These are phyloP conservation scores for Rhyzopertha dominica DNA, from an alignment of 1,140 invertebrate species.

Conservation along the genomic window DNA sequence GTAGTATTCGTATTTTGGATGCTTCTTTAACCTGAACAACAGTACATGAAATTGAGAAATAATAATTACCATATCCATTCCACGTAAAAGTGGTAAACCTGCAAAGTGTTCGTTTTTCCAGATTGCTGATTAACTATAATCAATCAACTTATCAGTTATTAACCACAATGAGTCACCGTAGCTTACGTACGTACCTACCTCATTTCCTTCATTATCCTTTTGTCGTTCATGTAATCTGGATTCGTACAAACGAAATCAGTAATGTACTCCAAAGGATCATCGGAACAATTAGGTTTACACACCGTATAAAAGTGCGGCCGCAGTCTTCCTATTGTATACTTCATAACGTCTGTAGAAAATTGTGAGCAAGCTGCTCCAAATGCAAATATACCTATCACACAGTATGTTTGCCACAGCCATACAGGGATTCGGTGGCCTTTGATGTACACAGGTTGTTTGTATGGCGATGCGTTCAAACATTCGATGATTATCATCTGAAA, in stretches of 20 bases:
- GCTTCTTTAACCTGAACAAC: no score
- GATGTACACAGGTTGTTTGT: slow-evolving; percentile 44
- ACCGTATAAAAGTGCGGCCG: slow-evolving; percentile 87
- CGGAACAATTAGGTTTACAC: slow-evolving; percentile 57
- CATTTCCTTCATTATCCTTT: slow-evolving; percentile 59
- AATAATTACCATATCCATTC: no score
- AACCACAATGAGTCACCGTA: background rate
- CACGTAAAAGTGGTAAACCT: no score
- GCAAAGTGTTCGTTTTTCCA: no score
- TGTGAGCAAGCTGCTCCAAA: slow-evolving; percentile 82
- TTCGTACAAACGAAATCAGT: slow-evolving; percentile 58
- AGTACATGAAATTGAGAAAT: no score
- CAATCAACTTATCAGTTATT: no score
- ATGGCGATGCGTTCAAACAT: slow-evolving; percentile 51
- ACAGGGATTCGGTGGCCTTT: slow-evolving; percentile 58
- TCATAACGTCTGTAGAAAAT: slow-evolving; percentile 82
- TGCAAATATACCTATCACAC: slow-evolving; percentile 70
- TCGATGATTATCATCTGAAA: slow-evolving; percentile 62
- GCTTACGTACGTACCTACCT: slow-evolving; percentile 43
- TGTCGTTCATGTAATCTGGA: slow-evolving; percentile 45
- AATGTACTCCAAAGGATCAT: slow-evolving; percentile 60
- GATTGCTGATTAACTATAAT: no score
- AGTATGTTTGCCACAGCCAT: slow-evolving; percentile 69
- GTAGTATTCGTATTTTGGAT: no score
- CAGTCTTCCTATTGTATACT: slow-evolving; percentile 86